Conservation (phyloP, 2,113 vertebrate genomes). For the Lepisosteus osseus region DNA sequence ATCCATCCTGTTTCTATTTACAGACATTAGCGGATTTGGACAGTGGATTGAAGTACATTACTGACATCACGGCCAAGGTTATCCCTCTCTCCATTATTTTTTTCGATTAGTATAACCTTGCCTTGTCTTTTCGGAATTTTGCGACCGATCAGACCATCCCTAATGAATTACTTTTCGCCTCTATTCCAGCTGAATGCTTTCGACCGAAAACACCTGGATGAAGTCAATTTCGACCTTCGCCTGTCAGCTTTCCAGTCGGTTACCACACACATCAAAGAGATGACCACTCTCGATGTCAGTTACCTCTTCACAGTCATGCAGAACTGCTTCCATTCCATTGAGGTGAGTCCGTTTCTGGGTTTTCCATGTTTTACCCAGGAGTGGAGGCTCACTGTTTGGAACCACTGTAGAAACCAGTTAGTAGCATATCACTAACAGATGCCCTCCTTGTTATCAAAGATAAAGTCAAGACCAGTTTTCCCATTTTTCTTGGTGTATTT, state of each 20-base stretch:
- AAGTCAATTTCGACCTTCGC: conserved; percentile 87
- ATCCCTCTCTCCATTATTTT: not conserved
- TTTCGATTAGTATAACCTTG: not conserved
- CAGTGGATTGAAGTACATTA: conserved; percentile 73
- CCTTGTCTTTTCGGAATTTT: too few species aligned
- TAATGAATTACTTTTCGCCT: not conserved
- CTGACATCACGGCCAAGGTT: conserved; percentile 81
- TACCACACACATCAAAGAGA: conserved; percentile 66
- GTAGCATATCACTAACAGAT: too few species aligned
- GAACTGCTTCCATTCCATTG: conserved; percentile 92
- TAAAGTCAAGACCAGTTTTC: too few species aligned
- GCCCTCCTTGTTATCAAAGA: too few species aligned
- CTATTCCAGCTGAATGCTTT: conserved; percentile 82
- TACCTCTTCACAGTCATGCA: conserved; percentile 79
- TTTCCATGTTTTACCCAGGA: too few species aligned
- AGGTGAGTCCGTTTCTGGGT: conserved; percentile 58
- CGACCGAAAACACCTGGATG: conserved; percentile 88
- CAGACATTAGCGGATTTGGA: conserved; percentile 87
- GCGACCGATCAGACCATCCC: not conserved
- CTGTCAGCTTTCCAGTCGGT: conserved; percentile 82
- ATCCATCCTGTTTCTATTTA: not conserved
- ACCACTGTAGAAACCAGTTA: too few species aligned
- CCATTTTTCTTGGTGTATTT: too few species aligned
- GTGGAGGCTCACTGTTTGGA: too few species aligned
- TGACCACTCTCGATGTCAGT: conserved; percentile 76